Evolutionary conservation across 2,888 invertebrate genomes (phyloP).

Genomic region (Polyommatus iphigenia): DNA sequence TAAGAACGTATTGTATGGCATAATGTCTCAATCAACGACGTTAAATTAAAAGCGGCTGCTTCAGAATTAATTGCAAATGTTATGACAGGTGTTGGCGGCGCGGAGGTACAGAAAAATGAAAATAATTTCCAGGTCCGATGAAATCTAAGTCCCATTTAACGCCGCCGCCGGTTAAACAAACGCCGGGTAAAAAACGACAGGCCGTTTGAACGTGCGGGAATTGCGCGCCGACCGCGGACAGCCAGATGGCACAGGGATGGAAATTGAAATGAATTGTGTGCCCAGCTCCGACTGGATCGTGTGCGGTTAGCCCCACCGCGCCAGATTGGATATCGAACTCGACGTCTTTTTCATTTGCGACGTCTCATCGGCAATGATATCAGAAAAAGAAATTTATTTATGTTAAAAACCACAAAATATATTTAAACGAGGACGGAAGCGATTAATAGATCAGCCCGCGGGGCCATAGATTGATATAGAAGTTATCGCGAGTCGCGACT

Average conservation of each 20-base stretch:
- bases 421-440: background rate
- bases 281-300: slow-evolving; percentile 53
- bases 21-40: background rate
- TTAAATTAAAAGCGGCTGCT: background rate
- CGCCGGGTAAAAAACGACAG: slow-evolving; percentile 31
- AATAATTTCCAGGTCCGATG: slow-evolving; percentile 13
- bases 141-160: slow-evolving; percentile 18
- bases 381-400: background rate
- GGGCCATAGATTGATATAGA: slow-evolving; percentile 41
- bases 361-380: slow-evolving; percentile 39
- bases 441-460: slow-evolving; percentile 37
- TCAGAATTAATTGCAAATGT: background rate
- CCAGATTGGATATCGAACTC: slow-evolving; percentile 70
- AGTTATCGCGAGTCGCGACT: slow-evolving; percentile 48
- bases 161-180: slow-evolving; percentile 24
- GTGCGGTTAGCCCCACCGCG: slow-evolving; percentile 59
- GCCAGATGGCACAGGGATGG: slow-evolving; percentile 54
- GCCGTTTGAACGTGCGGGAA: slow-evolving; percentile 31
- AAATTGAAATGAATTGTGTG: slow-evolving; percentile 76
- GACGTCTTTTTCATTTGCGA: slow-evolving; percentile 60
- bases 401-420: background rate
- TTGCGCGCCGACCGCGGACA: slow-evolving; percentile 35
- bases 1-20: background rate
- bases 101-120: background rate
- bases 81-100: background rate